A percentile compares a stretch with the other conserved stretches of the same genome.
phyloP scores from a whole-genome alignment of 92 coral and sea anemone genomes.

The Blastomussa wellsi region DNA sequence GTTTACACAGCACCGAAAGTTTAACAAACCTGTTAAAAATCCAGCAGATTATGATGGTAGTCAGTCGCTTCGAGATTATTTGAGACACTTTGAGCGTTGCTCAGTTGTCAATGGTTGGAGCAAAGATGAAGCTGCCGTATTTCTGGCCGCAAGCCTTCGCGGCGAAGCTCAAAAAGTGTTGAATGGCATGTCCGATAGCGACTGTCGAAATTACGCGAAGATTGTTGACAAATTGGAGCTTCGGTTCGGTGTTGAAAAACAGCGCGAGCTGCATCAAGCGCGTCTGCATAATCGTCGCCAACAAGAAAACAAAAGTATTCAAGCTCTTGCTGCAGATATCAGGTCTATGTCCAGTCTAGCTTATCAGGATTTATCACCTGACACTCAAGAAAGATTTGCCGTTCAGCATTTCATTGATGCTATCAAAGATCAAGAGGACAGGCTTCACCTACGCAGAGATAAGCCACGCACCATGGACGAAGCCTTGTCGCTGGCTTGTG shows the following conservation, averaged over 20 bases:
- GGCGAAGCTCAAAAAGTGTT: conserved; percentile 50
- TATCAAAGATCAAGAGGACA: no score
- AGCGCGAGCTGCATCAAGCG: conserved; percentile 49
- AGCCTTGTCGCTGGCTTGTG: conserved; percentile 26
- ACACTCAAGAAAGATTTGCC: no score
- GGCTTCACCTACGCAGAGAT: no score
- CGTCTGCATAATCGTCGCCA: conserved; percentile 37
- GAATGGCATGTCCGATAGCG: conserved; percentile 40
- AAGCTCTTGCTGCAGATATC: no score
- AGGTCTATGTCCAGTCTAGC: no score
- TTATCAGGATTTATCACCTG: no score
- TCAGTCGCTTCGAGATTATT: no score
- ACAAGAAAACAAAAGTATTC: conserved; percentile 31
- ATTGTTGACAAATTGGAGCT: conserved; percentile 41
- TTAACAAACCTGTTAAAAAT: neutral
- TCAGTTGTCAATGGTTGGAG: conserved; percentile 43
- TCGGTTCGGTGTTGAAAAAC: conserved; percentile 53
- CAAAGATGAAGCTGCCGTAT: conserved; percentile 39
- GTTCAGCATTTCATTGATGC: no score
- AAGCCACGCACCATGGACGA: conserved; percentile 33
- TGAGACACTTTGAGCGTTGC: no score
- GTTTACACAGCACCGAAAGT: neutral
- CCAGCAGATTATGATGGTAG: conserved; percentile 14
- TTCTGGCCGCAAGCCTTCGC: conserved; percentile 50
- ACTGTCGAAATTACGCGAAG: conserved; percentile 34